These are phyloP conservation scores for Chironomus riparius DNA, from an alignment of 2,888 invertebrate genomes.

Conservation along the genomic window DNA sequence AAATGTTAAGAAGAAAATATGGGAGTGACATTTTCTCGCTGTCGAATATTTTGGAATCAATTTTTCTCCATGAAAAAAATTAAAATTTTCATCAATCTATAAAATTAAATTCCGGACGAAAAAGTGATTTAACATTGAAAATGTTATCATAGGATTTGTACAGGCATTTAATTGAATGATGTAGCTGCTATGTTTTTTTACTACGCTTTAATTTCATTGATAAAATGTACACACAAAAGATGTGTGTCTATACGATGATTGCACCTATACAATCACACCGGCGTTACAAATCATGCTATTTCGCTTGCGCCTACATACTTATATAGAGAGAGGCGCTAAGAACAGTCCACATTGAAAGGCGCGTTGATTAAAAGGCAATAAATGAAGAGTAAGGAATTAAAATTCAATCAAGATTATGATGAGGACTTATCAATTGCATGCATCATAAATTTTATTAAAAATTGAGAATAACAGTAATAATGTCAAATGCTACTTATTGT, in stretches of 20 bases:
- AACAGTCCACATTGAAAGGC: neutral
- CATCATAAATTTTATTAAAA: too few species aligned
- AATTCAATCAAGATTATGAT: too few species aligned
- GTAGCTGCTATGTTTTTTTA: neutral
- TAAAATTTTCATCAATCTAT: neutral
- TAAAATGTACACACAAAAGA: conserved; percentile 9
- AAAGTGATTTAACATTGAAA: neutral
- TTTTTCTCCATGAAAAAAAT: neutral
- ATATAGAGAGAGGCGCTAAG: neutral
- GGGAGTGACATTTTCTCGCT: conserved; percentile 10
- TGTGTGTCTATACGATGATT: neutral
- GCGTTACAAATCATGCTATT: neutral
- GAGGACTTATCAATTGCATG: too few species aligned
- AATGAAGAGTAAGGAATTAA: too few species aligned
- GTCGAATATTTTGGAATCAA: neutral
- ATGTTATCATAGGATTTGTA: neutral
- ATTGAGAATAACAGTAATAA: too few species aligned
- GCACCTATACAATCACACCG: neutral
- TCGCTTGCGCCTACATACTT: neutral
- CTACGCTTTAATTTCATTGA: conserved; percentile 23
- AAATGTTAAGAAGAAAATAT: conserved; percentile 4
- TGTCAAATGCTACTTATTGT: too few species aligned
- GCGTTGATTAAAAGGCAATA: too few species aligned
- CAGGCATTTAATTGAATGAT: conserved; percentile 1
- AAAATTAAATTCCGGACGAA: neutral